A percentile compares a stretch with the other conserved stretches of the same genome.
These are phyloP conservation scores for Gymnopithys bicolor DNA, from an alignment of 2,797 vertebrate species.

Conservation along the genomic window DNA sequence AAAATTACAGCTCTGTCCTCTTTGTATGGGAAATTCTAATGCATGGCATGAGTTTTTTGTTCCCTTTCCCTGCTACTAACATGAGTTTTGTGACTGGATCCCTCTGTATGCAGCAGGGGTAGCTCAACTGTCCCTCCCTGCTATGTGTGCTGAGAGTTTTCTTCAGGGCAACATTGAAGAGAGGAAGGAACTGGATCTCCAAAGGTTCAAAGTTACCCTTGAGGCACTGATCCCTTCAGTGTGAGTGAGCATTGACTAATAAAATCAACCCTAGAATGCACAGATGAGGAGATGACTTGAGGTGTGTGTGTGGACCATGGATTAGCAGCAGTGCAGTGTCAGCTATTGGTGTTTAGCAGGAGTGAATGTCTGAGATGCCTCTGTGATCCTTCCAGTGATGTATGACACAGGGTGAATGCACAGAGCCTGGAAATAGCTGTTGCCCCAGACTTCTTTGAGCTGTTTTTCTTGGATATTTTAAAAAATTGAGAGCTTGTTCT, in stretches of 20 bases:
- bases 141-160: not conserved
- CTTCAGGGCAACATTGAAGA: not conserved
- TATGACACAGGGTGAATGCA: accelerated
- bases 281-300: not conserved
- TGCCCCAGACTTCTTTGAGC: not conserved
- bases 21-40: not conserved
- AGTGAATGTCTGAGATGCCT: not conserved
- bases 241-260: not conserved
- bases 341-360: not conserved
- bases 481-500: not conserved
- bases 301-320: accelerated
- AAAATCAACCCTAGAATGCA: not conserved
- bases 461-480: not conserved
- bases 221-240: not conserved
- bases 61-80: not conserved
- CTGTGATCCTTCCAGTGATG: not conserved
- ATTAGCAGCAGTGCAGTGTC: not conserved
- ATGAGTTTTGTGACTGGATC: not conserved
- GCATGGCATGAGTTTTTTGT: not conserved
- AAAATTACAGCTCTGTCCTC: not conserved
- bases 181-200: not conserved
- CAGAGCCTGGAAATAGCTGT: not conserved
- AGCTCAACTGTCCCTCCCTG: not conserved
- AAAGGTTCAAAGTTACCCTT: not conserved
- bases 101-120: not conserved